Conservation (phyloP, 2,888 invertebrate genomes). For the Hemaris fuciformis region DNA sequence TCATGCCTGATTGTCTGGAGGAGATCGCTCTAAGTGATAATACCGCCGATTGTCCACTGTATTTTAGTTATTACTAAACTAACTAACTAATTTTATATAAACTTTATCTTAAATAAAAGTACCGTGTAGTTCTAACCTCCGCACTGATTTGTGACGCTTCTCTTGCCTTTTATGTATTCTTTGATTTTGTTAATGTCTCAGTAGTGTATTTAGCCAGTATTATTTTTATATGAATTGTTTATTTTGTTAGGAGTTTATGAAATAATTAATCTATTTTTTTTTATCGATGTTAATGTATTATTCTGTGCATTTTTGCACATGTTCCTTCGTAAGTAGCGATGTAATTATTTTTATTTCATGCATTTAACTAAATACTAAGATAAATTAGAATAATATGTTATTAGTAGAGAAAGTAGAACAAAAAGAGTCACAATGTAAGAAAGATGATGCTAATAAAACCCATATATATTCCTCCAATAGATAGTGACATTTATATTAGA, state of each 20-base stretch:
- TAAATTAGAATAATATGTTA: not conserved
- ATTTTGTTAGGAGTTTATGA: not conserved
- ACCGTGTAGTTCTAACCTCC: not conserved
- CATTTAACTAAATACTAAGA: not conserved
- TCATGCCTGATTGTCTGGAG: too few relatives aligned
- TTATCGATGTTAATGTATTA: not conserved
- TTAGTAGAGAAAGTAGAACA: not conserved
- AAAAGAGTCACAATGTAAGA: too few relatives aligned
- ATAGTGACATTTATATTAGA: too few relatives aligned
- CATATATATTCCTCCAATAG: too few relatives aligned
- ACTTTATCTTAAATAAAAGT: not conserved
- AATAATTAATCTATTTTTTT: not conserved
- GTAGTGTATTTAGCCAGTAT: not conserved
- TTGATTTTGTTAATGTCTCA: too few relatives aligned
- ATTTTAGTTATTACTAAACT: too few relatives aligned
- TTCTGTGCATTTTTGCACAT: not conserved
- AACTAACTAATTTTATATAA: too few relatives aligned
- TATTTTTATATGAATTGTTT: not conserved
- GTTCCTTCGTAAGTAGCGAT: too few relatives aligned
- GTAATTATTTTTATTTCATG: not conserved
- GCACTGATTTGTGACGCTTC: not conserved
- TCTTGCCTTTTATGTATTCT: not conserved
- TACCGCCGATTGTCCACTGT: too few relatives aligned
- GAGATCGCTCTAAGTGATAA: too few relatives aligned
- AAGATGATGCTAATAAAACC: too few relatives aligned